Conservation (phyloP, 30 jellyfish, hydroid and myxozoan species). For the Clytia hemisphaerica region DNA sequence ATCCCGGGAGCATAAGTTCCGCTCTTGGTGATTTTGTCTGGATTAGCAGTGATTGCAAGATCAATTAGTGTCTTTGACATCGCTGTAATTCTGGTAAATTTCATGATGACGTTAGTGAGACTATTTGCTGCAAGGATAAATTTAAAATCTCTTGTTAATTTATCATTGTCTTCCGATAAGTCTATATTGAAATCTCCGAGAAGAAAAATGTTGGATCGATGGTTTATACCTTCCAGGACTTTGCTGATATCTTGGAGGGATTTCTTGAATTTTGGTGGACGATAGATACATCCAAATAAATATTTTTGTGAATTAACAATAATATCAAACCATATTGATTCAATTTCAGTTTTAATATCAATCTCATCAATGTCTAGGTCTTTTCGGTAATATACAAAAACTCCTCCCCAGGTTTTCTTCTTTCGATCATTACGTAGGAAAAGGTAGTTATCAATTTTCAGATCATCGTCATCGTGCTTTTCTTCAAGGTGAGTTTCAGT, state of each 20-base stretch:
- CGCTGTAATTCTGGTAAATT: conserved; percentile 1
- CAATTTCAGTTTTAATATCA: too few species aligned
- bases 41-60: conserved; percentile 2
- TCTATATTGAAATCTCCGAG: conserved; percentile 3
- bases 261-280: conserved; percentile 3
- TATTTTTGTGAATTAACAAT: background rate
- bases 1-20: background rate
- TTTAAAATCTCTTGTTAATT: background rate
- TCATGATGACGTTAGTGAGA: background rate
- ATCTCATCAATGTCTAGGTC: too few species aligned
- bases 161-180: background rate
- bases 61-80: background rate
- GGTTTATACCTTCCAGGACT: background rate
- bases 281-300: background rate
- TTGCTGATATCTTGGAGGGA: background rate
- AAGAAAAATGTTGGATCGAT: background rate
- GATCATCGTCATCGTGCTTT: too few species aligned
- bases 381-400: too few species aligned
- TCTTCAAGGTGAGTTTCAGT: too few species aligned
- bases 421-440: too few species aligned
- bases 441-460: too few species aligned
- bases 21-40: background rate
- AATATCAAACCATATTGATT: too few species aligned
- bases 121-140: too few species aligned
- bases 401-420: too few species aligned